These are phyloP conservation scores for Ochropacha duplaris DNA, from an alignment of 2,888 invertebrate genomes.

Conservation along the genomic window DNA sequence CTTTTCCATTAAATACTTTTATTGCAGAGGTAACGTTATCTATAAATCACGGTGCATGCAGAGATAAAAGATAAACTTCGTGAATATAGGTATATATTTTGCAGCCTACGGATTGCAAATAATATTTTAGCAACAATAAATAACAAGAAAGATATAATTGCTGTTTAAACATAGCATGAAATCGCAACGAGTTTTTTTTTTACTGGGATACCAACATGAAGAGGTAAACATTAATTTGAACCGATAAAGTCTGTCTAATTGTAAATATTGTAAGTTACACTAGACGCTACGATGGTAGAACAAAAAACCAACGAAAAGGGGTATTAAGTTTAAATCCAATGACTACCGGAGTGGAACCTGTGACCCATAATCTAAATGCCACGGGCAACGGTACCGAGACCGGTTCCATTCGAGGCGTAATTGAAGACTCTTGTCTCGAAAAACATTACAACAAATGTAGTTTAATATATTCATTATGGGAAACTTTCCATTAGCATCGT, in stretches of 20 bases:
- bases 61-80: neutral
- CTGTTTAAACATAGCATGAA: too few relatives aligned
- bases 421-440: slow-evolving; percentile 37
- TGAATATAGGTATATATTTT: neutral
- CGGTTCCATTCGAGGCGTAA: slow-evolving; percentile 44
- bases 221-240: neutral
- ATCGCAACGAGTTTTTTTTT: too few relatives aligned
- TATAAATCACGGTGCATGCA: neutral
- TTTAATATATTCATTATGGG: slow-evolving; percentile 8
- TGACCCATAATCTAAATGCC: slow-evolving; percentile 64
- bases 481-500: slow-evolving; percentile 16
- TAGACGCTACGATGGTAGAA: neutral
- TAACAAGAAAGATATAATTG: neutral
- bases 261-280: neutral
- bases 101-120: neutral
- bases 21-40: neutral
- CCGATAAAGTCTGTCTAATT: neutral
- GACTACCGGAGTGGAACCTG: slow-evolving; percentile 41
- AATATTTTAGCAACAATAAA: neutral
- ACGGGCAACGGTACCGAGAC: slow-evolving; percentile 57
- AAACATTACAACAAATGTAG: slow-evolving; percentile 22
- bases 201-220: too few relatives aligned
- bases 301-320: neutral
- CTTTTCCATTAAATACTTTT: neutral
- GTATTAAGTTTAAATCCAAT: slow-evolving; percentile 24